phyloP scores from a whole-genome alignment of 2,113 vertebrate genomes.

The Capreolus pygargus region DNA sequence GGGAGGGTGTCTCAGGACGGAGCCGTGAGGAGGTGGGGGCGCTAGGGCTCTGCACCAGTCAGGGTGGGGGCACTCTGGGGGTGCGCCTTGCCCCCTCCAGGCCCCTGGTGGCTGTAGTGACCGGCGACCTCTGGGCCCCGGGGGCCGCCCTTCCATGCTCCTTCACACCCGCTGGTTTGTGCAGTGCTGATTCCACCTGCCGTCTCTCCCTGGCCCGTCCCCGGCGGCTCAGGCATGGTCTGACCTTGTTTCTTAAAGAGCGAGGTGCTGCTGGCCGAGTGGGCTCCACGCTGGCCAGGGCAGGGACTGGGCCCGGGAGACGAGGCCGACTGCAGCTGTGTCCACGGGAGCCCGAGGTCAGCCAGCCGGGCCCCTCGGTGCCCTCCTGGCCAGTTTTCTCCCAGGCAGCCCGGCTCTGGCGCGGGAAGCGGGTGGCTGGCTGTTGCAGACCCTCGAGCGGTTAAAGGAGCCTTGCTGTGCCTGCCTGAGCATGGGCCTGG shows the following conservation, averaged over 20 bases:
- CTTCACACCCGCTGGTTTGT: fast-evolving
- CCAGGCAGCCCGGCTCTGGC: background rate
- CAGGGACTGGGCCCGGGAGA: background rate
- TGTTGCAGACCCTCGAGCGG: fast-evolving
- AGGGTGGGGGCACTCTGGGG: no score
- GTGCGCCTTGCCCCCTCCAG: background rate
- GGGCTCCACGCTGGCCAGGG: fast-evolving
- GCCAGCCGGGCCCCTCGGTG: background rate
- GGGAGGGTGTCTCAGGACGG: fast-evolving
- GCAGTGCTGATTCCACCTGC: fast-evolving
- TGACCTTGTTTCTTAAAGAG: background rate
- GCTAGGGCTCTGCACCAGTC: background rate
- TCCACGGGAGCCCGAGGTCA: background rate
- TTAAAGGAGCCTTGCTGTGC: fast-evolving
- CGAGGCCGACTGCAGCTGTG: fast-evolving
- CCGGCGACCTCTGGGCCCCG: fast-evolving
- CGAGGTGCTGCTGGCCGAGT: background rate
- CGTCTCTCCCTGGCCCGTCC: background rate
- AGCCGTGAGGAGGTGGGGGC: background rate
- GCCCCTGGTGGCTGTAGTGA: background rate
- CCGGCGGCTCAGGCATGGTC: fast-evolving
- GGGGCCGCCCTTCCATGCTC: fast-evolving
- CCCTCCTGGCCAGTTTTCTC: background rate
- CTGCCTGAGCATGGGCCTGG: background rate
- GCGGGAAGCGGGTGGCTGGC: fast-evolving